Evolutionary conservation across 92 coral and sea anemone genomes (phyloP).

Genomic region (Phenganax subtilis): DNA sequence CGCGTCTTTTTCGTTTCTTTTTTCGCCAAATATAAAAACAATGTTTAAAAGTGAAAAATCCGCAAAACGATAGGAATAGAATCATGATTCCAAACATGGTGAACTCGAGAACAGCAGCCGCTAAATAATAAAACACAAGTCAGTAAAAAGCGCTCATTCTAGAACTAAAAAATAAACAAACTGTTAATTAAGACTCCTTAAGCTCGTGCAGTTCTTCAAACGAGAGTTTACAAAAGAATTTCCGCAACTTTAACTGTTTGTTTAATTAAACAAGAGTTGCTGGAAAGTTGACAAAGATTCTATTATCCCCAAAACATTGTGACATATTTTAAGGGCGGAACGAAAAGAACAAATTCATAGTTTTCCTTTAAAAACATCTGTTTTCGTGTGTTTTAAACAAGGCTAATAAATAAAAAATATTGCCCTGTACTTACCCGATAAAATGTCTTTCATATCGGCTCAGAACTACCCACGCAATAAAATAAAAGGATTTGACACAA

Average conservation of each 20-base stretch:
- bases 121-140: neutral
- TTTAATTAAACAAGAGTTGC: neutral
- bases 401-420: neutral
- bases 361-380: neutral
- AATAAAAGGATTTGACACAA: neutral
- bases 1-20: slow-evolving; percentile 29
- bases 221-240: neutral
- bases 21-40: slow-evolving; percentile 41
- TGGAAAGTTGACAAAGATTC: neutral
- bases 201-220: neutral
- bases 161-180: neutral
- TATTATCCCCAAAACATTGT: no score
- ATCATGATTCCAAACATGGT: slow-evolving; percentile 32
- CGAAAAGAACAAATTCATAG: no score
- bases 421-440: slow-evolving; percentile 22
- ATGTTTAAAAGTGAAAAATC: slow-evolving; percentile 37
- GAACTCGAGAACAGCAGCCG: slow-evolving; percentile 24
- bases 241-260: neutral
- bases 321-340: no score
- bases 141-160: neutral
- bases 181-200: neutral
- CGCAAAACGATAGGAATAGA: slow-evolving; percentile 32
- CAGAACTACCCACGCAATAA: neutral
- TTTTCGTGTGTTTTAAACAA: neutral
- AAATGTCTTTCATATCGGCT: slow-evolving; percentile 22